A percentile compares a stretch with the other conserved stretches of the same genome.
phyloP scores from a whole-genome alignment of 2,888 invertebrate species.

The Oxyteleia sp. region DNA sequence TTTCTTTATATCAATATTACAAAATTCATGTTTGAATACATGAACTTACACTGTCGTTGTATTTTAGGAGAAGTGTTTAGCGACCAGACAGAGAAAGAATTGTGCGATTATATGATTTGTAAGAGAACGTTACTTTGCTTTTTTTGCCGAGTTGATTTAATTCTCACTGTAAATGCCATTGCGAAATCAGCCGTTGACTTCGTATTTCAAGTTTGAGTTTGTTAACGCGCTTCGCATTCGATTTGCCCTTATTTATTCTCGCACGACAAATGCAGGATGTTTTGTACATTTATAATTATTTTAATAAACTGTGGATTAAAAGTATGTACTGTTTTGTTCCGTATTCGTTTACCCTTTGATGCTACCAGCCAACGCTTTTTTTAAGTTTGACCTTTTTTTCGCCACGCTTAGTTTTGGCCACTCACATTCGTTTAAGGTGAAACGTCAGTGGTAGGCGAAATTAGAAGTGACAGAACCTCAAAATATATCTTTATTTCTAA shows the following conservation, averaged over 20 bases:
- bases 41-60: conserved; percentile 35
- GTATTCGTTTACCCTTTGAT: not conserved
- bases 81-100: conserved; percentile 64
- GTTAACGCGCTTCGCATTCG: not conserved
- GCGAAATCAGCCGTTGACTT: conserved; percentile 1
- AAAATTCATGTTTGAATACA: too few relatives aligned
- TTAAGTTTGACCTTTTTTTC: not conserved
- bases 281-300: not conserved
- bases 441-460: too few relatives aligned
- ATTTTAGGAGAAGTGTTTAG: conserved; percentile 62
- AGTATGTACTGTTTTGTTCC: not conserved
- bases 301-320: not conserved
- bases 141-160: conserved; percentile 20
- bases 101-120: conserved; percentile 63
- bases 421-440: not conserved
- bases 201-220: not conserved
- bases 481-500: too few relatives aligned
- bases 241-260: not conserved
- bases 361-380: not conserved
- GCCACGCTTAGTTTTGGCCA: not conserved
- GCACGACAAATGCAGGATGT: not conserved
- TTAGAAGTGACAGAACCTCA: too few relatives aligned
- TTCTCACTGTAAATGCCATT: conserved; percentile 17
- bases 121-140: conserved; percentile 36
- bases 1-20: too few relatives aligned